These are phyloP conservation scores for Euphydryas editha DNA, from an alignment of 2,888 invertebrate species.

Conservation along the genomic window DNA sequence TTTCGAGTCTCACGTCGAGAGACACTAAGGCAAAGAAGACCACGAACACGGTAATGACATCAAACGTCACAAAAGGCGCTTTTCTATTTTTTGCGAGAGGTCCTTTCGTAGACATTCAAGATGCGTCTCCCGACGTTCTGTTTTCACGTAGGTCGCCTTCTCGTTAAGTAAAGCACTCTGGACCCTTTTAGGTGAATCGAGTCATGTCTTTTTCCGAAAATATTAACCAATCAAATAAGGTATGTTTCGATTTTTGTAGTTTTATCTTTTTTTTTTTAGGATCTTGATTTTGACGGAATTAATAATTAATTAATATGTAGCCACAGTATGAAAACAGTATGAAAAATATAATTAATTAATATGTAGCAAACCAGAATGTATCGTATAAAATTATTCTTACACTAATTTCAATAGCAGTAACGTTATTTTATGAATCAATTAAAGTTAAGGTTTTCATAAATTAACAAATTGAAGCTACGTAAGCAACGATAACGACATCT, in stretches of 20 bases:
- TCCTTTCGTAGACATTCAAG: slow-evolving; percentile 15
- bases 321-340: too few species aligned
- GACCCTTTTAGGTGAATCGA: slow-evolving; percentile 1
- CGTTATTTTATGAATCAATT: too few species aligned
- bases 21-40: slow-evolving; percentile 18
- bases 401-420: not conserved
- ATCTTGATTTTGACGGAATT: too few species aligned
- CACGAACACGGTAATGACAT: slow-evolving; percentile 29
- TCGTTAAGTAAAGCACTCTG: slow-evolving; percentile 3
- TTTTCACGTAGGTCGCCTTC: slow-evolving; percentile 11
- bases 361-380: too few species aligned
- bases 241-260: too few species aligned
- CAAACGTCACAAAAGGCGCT: slow-evolving; percentile 38
- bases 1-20: slow-evolving; percentile 9
- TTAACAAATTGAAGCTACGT: slow-evolving; percentile 2
- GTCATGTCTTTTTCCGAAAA: not conserved
- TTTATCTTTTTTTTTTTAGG: not conserved
- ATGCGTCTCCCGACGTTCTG: slow-evolving; percentile 1
- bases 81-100: slow-evolving; percentile 37
- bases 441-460: slow-evolving; percentile 4
- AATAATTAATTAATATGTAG: too few species aligned
- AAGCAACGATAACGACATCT: slow-evolving; percentile 16
- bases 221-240: not conserved
- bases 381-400: not conserved
- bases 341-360: too few species aligned